Evolutionary conservation across 2,888 invertebrate species (phyloP), one percentile per base, ranked within the genome.

Genomic region (Napeogenes sylphis): DNA sequence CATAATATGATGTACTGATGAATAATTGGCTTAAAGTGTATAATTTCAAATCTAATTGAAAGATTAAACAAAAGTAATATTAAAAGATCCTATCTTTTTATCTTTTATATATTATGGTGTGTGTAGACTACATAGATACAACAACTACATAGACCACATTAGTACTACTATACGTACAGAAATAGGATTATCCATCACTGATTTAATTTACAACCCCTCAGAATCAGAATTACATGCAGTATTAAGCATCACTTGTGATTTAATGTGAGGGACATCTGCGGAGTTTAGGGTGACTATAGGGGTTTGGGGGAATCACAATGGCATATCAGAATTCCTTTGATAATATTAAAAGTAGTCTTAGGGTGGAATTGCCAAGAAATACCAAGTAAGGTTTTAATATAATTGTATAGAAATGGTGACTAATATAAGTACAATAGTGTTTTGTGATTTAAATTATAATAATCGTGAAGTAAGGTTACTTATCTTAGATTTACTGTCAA

Each of bases 171-270:
- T 57, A 62, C 56, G 59, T 53, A 58, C 60, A 56, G 54, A 56
- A 57, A 55, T 47, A 45, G 59, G 56, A 61, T 55, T 60, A 64
- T 69, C 68, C 68, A 68, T 66, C 63, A 59, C 59, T 56, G 64
- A 64, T 68, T 68, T 66, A 64, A 66, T 68, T 64, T 64, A 54
- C 58, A 66, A 60, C 63, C 66, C 68, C 66, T 61, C 63, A 33
- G 54, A 46, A 59, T 62, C 57, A 64, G 64, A 69, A 71, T 68
- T 70, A 70, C 70, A 68, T 64, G 64, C 66, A 63, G 65, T 68
- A 67, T 70, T 71, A 70, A 65, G 64, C 67, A 65, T 66, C 62
- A 62, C 63, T 69, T 61, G 67, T 64, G 61, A 69, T 68, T 63
- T 64, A 66, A 65, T 61, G 63, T 61, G 64, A 66, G 68, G 69